Conservation (phyloP, 2,113 vertebrate genomes). For the Vimba vimba region DNA sequence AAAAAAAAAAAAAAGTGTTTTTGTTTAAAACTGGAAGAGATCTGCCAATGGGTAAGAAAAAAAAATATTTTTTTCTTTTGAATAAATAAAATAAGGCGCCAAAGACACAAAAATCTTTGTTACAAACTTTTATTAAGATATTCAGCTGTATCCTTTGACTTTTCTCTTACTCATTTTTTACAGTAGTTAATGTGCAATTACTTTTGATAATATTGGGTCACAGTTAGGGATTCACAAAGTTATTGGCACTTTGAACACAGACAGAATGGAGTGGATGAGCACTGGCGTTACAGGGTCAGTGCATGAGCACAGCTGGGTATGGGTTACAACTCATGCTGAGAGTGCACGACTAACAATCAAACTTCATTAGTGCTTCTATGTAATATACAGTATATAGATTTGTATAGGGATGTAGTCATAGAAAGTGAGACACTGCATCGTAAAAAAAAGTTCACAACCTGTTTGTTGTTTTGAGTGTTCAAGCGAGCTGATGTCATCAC, state of each 20-base stretch:
- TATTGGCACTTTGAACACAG: constrained; percentile 91
- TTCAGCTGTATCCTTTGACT: constrained; percentile 78
- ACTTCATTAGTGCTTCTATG: constrained; percentile 80
- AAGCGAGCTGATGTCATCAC: constrained; percentile 39
- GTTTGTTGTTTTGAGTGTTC: constrained; percentile 59
- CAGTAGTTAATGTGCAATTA: constrained; percentile 95
- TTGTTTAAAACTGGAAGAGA: too few relatives aligned
- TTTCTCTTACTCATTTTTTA: constrained; percentile 79
- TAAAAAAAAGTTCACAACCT: constrained; percentile 35
- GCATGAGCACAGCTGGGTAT: constrained; percentile 71
- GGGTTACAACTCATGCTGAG: constrained; percentile 84
- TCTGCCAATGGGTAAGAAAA: too few relatives aligned
- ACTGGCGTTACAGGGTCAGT: constrained; percentile 77
- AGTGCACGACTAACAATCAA: constrained; percentile 82
- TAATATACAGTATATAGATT: constrained; percentile 82
- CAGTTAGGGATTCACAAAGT: constrained; percentile 87
- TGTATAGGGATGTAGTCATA: constrained; percentile 64
- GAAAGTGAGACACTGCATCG: constrained; percentile 52
- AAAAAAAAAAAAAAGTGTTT: too few relatives aligned
- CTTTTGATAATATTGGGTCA: constrained; percentile 85
- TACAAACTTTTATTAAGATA: constrained; percentile 90
- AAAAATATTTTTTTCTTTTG: too few relatives aligned
- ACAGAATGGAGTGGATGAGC: constrained; percentile 74
- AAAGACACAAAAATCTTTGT: constrained; percentile 67
- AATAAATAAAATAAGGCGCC: neutral